Evolutionary conservation across 2,113 vertebrate species (phyloP).

Genomic region (Scortum barcoo): DNA sequence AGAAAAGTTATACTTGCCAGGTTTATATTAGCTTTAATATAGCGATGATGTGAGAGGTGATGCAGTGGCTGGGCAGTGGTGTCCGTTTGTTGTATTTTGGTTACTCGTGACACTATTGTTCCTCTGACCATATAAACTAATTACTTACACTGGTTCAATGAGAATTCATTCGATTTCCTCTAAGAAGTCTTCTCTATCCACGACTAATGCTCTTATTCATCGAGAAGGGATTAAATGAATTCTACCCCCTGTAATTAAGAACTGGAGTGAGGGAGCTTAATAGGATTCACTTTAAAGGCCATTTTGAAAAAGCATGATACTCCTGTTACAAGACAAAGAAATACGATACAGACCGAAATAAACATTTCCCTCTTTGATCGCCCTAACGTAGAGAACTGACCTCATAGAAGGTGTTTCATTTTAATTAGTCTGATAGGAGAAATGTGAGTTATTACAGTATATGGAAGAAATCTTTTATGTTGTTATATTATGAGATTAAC

Average conservation of each 20-base stretch:
- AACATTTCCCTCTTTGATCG: conserved; percentile 50
- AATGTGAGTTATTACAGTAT: conserved; percentile 16
- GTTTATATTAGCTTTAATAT: too few species aligned
- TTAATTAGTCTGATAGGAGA: conserved; percentile 16
- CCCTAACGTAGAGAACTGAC: conserved; percentile 5
- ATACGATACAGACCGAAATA: conserved; percentile 44
- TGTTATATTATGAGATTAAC: conserved; percentile 2
- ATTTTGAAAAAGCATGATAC: conserved; percentile 58
- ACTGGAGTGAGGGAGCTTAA: conserved; percentile 62
- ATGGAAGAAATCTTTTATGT: neutral
- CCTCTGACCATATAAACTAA: conserved; percentile 34
- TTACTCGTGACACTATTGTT: conserved; percentile 27
- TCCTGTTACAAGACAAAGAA: conserved; percentile 48
- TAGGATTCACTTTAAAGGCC: conserved; percentile 70
- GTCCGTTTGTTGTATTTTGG: conserved; percentile 8
- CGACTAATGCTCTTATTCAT: conserved; percentile 71
- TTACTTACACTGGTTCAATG: conserved; percentile 51
- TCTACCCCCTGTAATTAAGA: conserved; percentile 77
- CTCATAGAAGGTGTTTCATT: conserved; percentile 19
- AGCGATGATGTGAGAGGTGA: neutral
- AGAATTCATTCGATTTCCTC: conserved; percentile 53
- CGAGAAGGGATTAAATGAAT: conserved; percentile 77
- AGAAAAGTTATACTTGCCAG: too few species aligned
- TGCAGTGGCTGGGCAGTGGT: neutral
- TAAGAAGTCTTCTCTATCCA: conserved; percentile 49